Percentiles rank a stretch among this genome's conserved stretches.
phyloP scores from a whole-genome alignment of 2,888 invertebrate genomes.

The Drosophila mulleri region DNA sequence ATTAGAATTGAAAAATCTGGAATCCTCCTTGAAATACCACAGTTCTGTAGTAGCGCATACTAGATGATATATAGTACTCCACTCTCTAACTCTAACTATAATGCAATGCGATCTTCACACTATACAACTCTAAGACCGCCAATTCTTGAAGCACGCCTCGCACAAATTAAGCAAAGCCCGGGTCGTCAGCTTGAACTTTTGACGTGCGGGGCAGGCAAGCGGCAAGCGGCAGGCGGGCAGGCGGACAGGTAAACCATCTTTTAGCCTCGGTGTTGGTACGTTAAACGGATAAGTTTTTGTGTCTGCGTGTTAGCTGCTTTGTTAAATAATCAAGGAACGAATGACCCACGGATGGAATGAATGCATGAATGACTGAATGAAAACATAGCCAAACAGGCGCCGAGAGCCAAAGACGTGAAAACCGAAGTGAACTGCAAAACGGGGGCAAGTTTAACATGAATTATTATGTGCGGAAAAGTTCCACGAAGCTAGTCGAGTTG shows the following conservation, averaged over 20 bases:
- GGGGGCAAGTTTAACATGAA: conserved; percentile 76
- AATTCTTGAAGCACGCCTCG: conserved; percentile 5
- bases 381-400: conserved; percentile 49
- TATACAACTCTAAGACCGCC: not conserved
- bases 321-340: conserved; percentile 68
- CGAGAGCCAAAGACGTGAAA: conserved; percentile 7
- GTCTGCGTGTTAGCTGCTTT: conserved; percentile 49
- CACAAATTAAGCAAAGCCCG: conserved; percentile 11
- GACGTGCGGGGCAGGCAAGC: not conserved
- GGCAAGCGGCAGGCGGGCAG: not conserved
- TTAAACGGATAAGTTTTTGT: conserved; percentile 34
- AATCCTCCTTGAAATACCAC: too few species aligned
- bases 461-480: conserved; percentile 79
- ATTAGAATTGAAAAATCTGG: too few species aligned
- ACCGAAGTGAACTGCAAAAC: conserved; percentile 20
- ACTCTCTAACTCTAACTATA: not conserved
- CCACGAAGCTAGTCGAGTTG: conserved; percentile 50
- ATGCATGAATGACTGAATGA: conserved; percentile 46
- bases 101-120: not conserved
- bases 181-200: conserved; percentile 13
- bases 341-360: conserved; percentile 50
- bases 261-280: conserved; percentile 36
- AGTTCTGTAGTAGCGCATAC: too few species aligned
- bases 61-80: not conserved
- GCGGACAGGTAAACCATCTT: conserved; percentile 28